Evolutionary conservation across 1,140 invertebrate genomes (phyloP), one percentile per base, ranked within the genome.

Genomic region (Sesamia nonagrioides): DNA sequence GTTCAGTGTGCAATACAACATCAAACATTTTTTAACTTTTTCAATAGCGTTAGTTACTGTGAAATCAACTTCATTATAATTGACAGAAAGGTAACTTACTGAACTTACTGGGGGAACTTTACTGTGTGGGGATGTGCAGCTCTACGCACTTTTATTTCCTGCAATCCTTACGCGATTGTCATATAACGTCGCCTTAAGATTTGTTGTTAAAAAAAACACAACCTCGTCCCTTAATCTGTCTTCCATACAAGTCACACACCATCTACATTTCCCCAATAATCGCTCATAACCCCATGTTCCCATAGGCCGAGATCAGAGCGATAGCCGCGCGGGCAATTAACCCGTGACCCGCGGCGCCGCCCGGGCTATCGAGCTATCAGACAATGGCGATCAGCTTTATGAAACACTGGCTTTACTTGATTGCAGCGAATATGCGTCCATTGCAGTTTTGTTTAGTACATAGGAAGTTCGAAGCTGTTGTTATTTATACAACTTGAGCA

Each of bases 281-380:
- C 4, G 37, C 17, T 9, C 61, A 21, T 66, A 66, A 42, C 61
- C 37, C 61, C 37, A 13, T 71, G 45, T 73, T 73, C 71, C 71
- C 71, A 73, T 73, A 73, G 71, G 9, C 8, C 48, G 61, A 40
- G 61, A 66, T 66, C 21, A 35, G 61, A 40, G 61, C 37, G 37
- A 66, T 66, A 66, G n/a, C 61, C 61, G 61, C 17, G 61, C 56
- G 27, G 60, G 60, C 71, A 73, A 73, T 73, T 73, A 73, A 73
- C 71, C 71, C 50, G n/a, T 73, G 71, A 58, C 71, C 33, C 69
- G 8, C 2, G 8, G n/a, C 37, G 11, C 42, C 42, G 8, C 42
- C 13, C 42, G 3, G 42, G 37, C 37, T 42, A 17, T 37, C 68
- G 27, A 35, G 8, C 71, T 33, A 73, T 73, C 52, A 54, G 27